Base-by-base conservation (phyloP, 2,113 vertebrate genomes). In the Peromyscus polionotus region DNA sequence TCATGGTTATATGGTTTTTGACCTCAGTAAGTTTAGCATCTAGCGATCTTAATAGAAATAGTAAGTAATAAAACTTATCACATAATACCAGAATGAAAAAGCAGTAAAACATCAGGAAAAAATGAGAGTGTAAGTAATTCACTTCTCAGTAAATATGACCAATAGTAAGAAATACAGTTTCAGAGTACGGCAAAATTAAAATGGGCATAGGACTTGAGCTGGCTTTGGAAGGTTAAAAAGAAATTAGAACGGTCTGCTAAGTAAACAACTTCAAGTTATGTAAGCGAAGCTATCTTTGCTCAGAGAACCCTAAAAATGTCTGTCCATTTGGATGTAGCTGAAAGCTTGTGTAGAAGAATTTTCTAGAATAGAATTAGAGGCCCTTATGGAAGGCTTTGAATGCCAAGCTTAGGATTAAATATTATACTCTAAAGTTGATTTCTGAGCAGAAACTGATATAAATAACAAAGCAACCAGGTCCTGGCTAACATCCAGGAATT, bases 381-480 rank as follows among this genome's bases (percentile, higher is more conserved):
- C 39, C 16, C 65, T 54, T 91, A 20, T 75, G 20, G 48, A 90
- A 92, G 73, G 28, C 28, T 65, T 96, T 94, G 67, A 92, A 90
- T 72, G 39, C 14, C 57, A 93, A 31, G 11, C 33, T 87, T 48
- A 96, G 70, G 67, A 86, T 76, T 94, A 88, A 33, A 28, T 73
- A 51, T 88, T 85, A 88, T 80, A 28, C 7, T 91, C 85, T 92
- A 68, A 92, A 63, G 31, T 73, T 96, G 31, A 87, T 88, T 93
- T 96, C 48, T 97, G 72, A 96, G n/a, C 22, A 95, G 81, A 93
- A 87, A 65, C 11, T 95, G 77, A 95, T 95, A 67, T 39, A 65
- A 86, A 36, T 39, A 59, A 73, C 33, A 92, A 91, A 93, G n/a
- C 91, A 93, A 94, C 11, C 31, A 84, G 16, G 61, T 70, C 48